A percentile compares a stretch with the other conserved stretches of the same genome.
phyloP scores from a whole-genome alignment of 2,797 vertebrate genomes.

The Aplochiton taeniatus region DNA sequence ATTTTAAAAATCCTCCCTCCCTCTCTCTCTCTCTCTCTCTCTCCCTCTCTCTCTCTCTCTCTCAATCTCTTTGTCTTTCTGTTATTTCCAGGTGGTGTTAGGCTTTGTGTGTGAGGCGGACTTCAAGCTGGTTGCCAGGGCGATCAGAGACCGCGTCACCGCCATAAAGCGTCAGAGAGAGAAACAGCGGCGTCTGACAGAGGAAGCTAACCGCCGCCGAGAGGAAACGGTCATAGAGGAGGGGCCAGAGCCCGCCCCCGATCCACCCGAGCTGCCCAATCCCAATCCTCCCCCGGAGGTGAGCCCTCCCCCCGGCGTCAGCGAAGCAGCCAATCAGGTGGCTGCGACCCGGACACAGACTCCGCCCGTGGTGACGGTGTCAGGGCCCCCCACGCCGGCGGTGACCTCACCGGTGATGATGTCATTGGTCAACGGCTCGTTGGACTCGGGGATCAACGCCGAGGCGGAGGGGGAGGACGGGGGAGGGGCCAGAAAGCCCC shows the following conservation, averaged over 20 bases:
- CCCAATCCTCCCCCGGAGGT: conserved; percentile 57
- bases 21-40: background rate
- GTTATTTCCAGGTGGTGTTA: conserved; percentile 83
- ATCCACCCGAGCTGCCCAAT: conserved; percentile 49
- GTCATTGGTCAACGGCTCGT: conserved; percentile 71
- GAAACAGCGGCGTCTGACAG: conserved; percentile 80
- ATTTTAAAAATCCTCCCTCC: background rate
- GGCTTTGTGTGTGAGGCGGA: conserved; percentile 92
- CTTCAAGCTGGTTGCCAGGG: conserved; percentile 95
- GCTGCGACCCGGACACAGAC: conserved; percentile 18
- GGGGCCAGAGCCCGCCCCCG: conserved; percentile 64
- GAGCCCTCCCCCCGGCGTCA: conserved; percentile 35
- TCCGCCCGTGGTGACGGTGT: conserved; percentile 15
- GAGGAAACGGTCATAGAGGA: conserved; percentile 74
- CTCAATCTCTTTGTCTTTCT: background rate
- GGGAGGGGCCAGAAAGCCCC: too few species aligned
- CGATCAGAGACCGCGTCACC: conserved; percentile 88
- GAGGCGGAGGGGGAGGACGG: conserved; percentile 93
- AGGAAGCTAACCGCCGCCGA: too few species aligned
- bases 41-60: background rate
- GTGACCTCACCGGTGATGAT: too few species aligned
- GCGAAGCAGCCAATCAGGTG: conserved; percentile 24
- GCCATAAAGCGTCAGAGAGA: conserved; percentile 91
- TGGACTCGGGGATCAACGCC: conserved; percentile 78
- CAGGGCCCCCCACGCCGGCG: conserved; percentile 52